Evolutionary conservation across 2,888 invertebrate genomes (phyloP), one percentile per base, ranked within the genome.

Genomic region (Invenusta paracnida): DNA sequence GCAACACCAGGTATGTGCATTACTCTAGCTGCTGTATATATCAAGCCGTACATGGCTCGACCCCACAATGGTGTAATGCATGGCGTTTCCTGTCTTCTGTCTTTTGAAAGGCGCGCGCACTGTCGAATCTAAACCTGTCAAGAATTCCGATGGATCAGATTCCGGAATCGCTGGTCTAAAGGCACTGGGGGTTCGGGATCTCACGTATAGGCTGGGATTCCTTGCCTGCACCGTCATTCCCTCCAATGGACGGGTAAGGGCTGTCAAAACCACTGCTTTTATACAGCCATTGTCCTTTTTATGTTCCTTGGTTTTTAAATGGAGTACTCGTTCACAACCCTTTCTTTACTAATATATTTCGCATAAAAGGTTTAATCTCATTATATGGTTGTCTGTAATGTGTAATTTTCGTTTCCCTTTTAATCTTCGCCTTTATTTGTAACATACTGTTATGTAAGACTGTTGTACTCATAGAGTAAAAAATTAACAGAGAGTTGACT

Each of bases 161-260:
- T n/a, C 29, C 30, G 86, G 86, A 30, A 30, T 86, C 17, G 79
- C 82, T 85, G 98, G 97, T 0, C 92, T 96, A 1, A 95, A 95
- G 91, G 94, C 95, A 0, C 93, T 96, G 2, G 96, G 96, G 85
- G 95, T 96, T 0, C 93, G 96, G 27, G 96, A 97, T 90, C 92
- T 97, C 67, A 94, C 94, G 87, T 96, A 95, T 91, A 94, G 95
- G 90, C 94, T 97, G 91, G 96, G 97, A 0, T 99, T 98, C 92
- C 93, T 99, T 85, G 96, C 97, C 0, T 97, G 97, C 91, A 96
- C 96, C 89, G 95, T 98, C 0, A 94, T 95, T 88, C 94, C 96
- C 0, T 95, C 96, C 23, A 96, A 95, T 85, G 94, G 95, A 0
- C 94, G 95, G 89, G 91, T 91, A 86, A 87, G 17, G n/a, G n/a